These are phyloP conservation scores for Agrochola macilenta DNA, from an alignment of 2,888 invertebrate species.

Conservation along the genomic window DNA sequence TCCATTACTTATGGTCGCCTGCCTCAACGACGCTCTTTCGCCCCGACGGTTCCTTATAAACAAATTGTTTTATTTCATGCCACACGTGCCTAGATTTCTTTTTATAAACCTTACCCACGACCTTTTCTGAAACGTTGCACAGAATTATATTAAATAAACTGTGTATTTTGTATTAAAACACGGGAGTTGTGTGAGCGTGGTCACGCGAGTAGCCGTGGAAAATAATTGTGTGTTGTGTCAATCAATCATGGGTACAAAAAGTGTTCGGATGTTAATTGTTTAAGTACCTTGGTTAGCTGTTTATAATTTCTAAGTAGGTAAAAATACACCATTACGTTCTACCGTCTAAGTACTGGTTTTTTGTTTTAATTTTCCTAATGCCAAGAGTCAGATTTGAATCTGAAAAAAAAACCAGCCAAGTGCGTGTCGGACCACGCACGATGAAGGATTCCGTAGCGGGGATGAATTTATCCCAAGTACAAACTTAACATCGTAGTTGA, in stretches of 20 bases:
- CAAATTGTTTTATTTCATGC: constrained; percentile 75
- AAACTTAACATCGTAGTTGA: no score
- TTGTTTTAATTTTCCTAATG: no score
- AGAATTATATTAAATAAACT: constrained; percentile 57
- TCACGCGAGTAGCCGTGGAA: constrained; percentile 60
- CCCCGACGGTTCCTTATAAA: constrained; percentile 72
- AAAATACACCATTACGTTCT: background rate
- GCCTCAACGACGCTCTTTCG: constrained; percentile 66
- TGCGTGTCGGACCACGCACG: no score
- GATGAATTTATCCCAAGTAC: no score
- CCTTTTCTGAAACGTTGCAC: constrained; percentile 59
- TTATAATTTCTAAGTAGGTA: constrained; percentile 16
- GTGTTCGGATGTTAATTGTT: constrained; percentile 54
- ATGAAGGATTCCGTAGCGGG: no score
- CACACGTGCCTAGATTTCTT: constrained; percentile 61
- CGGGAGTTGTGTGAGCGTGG: constrained; percentile 41
- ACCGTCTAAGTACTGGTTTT: no score
- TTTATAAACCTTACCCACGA: constrained; percentile 52
- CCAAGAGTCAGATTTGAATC: no score
- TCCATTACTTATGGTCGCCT: constrained; percentile 80
- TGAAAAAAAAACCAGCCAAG: no score
- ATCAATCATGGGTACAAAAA: constrained; percentile 62
- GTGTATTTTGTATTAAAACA: constrained; percentile 52
- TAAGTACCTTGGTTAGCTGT: constrained; percentile 27
- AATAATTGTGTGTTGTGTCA: constrained; percentile 62